These are phyloP conservation scores for Xestobium rufovillosum DNA, from an alignment of 2,888 invertebrate species.

Conservation along the genomic window DNA sequence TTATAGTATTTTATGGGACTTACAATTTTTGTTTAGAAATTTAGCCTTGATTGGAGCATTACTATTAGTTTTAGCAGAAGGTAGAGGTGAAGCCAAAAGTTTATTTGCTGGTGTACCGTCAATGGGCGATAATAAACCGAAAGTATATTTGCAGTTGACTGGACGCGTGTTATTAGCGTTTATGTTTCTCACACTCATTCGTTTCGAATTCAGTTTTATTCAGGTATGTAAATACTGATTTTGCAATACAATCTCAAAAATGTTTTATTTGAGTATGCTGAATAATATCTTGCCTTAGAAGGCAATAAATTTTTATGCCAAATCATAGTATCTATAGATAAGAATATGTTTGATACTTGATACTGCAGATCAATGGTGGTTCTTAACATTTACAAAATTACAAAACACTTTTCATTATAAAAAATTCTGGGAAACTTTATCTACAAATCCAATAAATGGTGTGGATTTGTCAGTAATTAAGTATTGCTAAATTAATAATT, in stretches of 20 bases:
- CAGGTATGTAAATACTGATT: conserved; percentile 51
- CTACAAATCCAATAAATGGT: too few relatives aligned
- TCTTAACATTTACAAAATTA: too few relatives aligned
- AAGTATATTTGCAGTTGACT: conserved; percentile 91
- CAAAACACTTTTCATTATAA: too few relatives aligned
- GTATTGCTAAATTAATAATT: too few relatives aligned
- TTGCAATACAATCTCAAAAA: conserved; percentile 2
- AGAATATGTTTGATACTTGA: too few relatives aligned
- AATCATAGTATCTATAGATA: too few relatives aligned
- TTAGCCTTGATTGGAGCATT: conserved; percentile 96
- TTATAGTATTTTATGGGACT: conserved; percentile 96
- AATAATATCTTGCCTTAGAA: too few relatives aligned
- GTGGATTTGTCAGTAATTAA: too few relatives aligned
- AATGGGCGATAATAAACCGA: conserved; percentile 91
- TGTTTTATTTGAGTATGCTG: not conserved
- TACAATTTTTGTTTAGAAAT: conserved; percentile 94
- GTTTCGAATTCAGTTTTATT: conserved; percentile 85
- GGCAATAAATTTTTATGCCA: too few relatives aligned
- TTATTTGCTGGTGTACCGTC: conserved; percentile 94
- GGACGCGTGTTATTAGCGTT: conserved; percentile 93
- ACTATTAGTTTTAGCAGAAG: conserved; percentile 91
- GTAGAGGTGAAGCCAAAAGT: conserved; percentile 85
- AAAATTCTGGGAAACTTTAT: too few relatives aligned
- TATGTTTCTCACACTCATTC: conserved; percentile 95
- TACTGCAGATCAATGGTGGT: too few relatives aligned